A percentile compares a stretch with the other conserved stretches of the same genome.
phyloP scores from a whole-genome alignment of 1,140 invertebrate genomes.

The Leptestheria dahalacensis region DNA sequence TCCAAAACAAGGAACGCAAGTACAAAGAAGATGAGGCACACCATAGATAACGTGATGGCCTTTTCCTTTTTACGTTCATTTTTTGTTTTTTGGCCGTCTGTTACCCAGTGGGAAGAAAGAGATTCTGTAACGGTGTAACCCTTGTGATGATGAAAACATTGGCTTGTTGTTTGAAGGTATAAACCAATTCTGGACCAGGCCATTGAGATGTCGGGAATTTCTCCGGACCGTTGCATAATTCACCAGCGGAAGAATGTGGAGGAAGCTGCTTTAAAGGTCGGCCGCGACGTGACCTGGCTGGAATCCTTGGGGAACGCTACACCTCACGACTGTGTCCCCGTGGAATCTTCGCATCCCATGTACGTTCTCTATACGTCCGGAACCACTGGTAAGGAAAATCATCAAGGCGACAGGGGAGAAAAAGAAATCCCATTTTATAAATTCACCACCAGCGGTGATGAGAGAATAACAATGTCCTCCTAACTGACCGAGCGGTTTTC shows the following conservation, averaged over 20 bases:
- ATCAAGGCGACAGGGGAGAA: no score
- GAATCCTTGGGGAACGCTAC: slow-evolving; percentile 41
- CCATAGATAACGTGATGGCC: no score
- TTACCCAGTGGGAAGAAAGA: no score
- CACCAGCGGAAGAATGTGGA: slow-evolving; percentile 54
- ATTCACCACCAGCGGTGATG: no score
- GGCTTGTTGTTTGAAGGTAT: slow-evolving; percentile 40
- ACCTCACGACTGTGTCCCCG: slow-evolving; percentile 62
- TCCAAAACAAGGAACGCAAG: no score
- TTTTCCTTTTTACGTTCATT: no score
- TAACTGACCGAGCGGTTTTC: no score
- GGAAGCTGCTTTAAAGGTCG: slow-evolving; percentile 39
- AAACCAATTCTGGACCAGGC: slow-evolving; percentile 78
- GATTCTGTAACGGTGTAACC: no score
- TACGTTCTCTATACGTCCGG: slow-evolving; percentile 91
- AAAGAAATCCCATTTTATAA: no score
- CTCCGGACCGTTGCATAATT: slow-evolving; percentile 57
- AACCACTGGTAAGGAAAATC: slow-evolving; percentile 45
- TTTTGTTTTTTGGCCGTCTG: no score
- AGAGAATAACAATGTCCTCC: no score
- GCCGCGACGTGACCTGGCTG: slow-evolving; percentile 58
- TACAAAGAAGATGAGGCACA: no score
- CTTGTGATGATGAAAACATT: neutral
- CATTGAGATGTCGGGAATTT: slow-evolving; percentile 48
- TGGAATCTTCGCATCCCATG: slow-evolving; percentile 73